These are phyloP conservation scores for Enhydra lutris DNA, from an alignment of 2,113 vertebrate species.

Conservation along the genomic window DNA sequence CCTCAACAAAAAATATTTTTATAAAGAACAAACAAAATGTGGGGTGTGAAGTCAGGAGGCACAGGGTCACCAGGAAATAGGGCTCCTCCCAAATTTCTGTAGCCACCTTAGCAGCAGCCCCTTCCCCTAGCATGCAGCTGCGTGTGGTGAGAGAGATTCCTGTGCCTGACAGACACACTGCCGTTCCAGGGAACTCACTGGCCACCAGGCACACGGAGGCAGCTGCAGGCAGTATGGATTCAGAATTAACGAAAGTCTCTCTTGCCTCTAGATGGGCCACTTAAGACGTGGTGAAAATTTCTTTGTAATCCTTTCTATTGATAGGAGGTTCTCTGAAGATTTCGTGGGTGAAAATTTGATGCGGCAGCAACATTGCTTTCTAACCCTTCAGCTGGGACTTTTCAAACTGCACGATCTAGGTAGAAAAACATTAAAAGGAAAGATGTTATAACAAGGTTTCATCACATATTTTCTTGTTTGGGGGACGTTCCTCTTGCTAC, in stretches of 20 bases:
- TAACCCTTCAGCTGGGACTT: slow-evolving; percentile 1
- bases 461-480: slow-evolving; percentile 13
- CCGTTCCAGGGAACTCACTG: background rate
- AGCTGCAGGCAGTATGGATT: background rate
- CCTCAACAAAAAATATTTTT: too few species aligned
- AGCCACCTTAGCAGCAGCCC: too few species aligned
- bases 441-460: slow-evolving; percentile 3
- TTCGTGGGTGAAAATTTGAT: slow-evolving; percentile 23
- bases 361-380: background rate
- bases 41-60: background rate
- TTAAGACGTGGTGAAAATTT: background rate
- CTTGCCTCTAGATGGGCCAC: background rate
- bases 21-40: too few species aligned
- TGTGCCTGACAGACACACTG: background rate
- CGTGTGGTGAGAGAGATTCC: background rate
- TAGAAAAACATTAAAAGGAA: slow-evolving; percentile 28
- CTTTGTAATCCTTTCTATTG: slow-evolving; percentile 14
- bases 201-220: background rate
- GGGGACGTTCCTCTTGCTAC: background rate
- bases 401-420: background rate
- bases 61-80: background rate
- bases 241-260: background rate
- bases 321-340: slow-evolving; percentile 6
- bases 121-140: background rate
- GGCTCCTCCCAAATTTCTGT: background rate